Evolutionary conservation across 2,888 invertebrate species (phyloP).

Genomic region (Patella depressa): DNA sequence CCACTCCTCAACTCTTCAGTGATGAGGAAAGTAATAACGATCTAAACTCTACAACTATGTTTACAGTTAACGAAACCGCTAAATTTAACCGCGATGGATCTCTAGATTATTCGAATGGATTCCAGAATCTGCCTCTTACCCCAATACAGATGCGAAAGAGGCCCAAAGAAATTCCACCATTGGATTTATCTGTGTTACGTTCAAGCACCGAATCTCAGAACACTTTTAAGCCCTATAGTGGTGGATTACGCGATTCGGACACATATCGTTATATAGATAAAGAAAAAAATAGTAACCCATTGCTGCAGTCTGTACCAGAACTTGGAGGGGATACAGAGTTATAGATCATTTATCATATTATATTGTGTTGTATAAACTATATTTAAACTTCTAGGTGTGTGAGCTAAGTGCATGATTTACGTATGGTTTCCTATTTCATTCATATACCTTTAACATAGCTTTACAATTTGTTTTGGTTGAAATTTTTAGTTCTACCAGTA

Average conservation of each 20-base stretch:
- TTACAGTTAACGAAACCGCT: slow-evolving; percentile 49
- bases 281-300: slow-evolving; percentile 1
- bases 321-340: neutral
- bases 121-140: slow-evolving; percentile 51
- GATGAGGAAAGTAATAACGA: slow-evolving; percentile 43
- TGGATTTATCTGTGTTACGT: slow-evolving; percentile 56
- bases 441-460: no score
- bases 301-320: neutral
- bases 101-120: slow-evolving; percentile 47
- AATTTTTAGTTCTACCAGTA: no score
- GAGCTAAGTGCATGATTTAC: no score
- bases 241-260: slow-evolving; percentile 54
- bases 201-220: slow-evolving; percentile 54
- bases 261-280: slow-evolving; percentile 45
- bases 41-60: slow-evolving; percentile 55
- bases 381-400: no score
- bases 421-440: no score
- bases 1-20: slow-evolving; percentile 9
- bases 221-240: slow-evolving; percentile 55
- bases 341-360: neutral
- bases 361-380: no score
- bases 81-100: slow-evolving; percentile 52
- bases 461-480: no score
- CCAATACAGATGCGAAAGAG: slow-evolving; percentile 46
- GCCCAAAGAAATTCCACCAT: slow-evolving; percentile 52